Evolutionary conservation across 2,888 invertebrate species (phyloP).

Genomic region (Horisme vitalbata): DNA sequence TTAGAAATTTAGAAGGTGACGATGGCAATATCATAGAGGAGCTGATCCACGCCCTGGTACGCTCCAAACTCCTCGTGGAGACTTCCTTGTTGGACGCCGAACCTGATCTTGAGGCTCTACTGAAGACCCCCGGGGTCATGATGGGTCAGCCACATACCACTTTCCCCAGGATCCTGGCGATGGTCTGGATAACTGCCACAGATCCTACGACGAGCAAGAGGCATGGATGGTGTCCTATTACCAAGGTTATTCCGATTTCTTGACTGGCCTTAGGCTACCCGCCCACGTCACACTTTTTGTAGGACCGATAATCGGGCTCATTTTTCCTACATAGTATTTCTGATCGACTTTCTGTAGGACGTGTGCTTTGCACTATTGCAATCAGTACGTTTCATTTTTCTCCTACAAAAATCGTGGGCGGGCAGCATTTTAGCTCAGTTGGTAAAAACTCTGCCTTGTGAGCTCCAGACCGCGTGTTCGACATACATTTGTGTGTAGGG

Average conservation of each 20-base stretch:
- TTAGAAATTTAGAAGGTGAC: slow-evolving; percentile 70
- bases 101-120: slow-evolving; percentile 61
- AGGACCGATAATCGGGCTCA: too few species aligned
- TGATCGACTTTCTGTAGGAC: too few species aligned
- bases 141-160: slow-evolving; percentile 66
- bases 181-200: slow-evolving; percentile 62
- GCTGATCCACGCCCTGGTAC: slow-evolving; percentile 53
- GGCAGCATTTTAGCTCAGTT: too few species aligned
- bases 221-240: slow-evolving; percentile 64
- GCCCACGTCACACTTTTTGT: too few species aligned
- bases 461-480: too few species aligned
- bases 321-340: too few species aligned
- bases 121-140: slow-evolving; percentile 64
- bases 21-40: slow-evolving; percentile 54
- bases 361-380: too few species aligned
- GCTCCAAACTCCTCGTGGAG: slow-evolving; percentile 59
- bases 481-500: too few species aligned
- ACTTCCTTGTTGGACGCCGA: slow-evolving; percentile 61
- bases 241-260: slow-evolving; percentile 43
- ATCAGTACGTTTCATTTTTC: too few species aligned
- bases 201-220: slow-evolving; percentile 56
- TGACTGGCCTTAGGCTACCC: too few species aligned
- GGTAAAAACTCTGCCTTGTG: too few species aligned
- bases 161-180: slow-evolving; percentile 62
- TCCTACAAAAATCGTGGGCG: too few species aligned